These are phyloP conservation scores for Sinopyrophorus schimmeli DNA, from an alignment of 2,888 invertebrate species.

Conservation along the genomic window DNA sequence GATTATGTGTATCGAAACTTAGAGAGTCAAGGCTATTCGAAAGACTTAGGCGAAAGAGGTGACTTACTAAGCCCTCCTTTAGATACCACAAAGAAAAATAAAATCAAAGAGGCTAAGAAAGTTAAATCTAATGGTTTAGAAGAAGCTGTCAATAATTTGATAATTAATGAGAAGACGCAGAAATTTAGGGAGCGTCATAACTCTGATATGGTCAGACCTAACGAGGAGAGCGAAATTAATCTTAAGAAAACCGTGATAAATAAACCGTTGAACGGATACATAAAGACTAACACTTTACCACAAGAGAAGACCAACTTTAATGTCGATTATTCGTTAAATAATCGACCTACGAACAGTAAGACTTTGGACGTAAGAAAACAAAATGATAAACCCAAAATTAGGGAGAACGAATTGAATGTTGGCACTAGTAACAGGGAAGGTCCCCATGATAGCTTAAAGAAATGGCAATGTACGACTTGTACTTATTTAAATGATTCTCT, in stretches of 20 bases:
- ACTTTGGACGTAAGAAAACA: constrained; percentile 36
- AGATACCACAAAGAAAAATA: constrained; percentile 52
- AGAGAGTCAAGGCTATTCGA: constrained; percentile 71
- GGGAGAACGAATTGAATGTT: constrained; percentile 15
- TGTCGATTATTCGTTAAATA: constrained; percentile 15
- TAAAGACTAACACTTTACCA: constrained; percentile 31
- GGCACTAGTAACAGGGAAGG: constrained; percentile 8
- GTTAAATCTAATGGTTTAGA: constrained; percentile 62
- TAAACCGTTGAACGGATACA: constrained; percentile 13
- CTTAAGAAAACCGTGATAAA: constrained; percentile 5
- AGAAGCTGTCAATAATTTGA: constrained; percentile 60
- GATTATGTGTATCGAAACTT: constrained; percentile 78
- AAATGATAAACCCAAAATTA: constrained; percentile 29
- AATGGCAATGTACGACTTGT: constrained; percentile 74
- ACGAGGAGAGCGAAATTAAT: constrained; percentile 41
- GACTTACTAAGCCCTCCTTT: constrained; percentile 63
- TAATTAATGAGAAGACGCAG: constrained; percentile 57
- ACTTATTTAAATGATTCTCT: constrained; percentile 66
- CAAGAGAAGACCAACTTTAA: constrained; percentile 15
- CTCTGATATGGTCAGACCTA: constrained; percentile 43
- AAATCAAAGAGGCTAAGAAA: constrained; percentile 54
- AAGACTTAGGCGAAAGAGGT: constrained; percentile 68
- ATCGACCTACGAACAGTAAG: constrained; percentile 37
- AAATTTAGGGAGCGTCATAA: constrained; percentile 51
- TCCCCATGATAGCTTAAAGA: constrained; percentile 9